Evolutionary conservation across 53 echinoderm and acorn worm genomes (phyloP), one percentile per base, ranked within the genome.

Genomic region (Holothuria leucospilota): DNA sequence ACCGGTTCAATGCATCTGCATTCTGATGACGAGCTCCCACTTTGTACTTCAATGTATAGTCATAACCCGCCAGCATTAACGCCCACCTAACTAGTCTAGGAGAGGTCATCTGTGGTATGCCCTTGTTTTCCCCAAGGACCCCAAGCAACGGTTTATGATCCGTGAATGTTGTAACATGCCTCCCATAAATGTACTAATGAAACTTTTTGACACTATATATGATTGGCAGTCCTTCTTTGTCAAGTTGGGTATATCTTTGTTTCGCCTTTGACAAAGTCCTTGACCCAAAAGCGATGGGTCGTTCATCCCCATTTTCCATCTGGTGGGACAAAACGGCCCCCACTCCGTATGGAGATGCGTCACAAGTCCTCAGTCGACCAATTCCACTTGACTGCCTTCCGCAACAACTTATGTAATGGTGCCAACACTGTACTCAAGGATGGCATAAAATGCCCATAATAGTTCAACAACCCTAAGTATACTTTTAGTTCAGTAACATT

Each of bases 381-480:
- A 38, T 60, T 66, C 89, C 87, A 90, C 49, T 79, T 82, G 64
- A 72, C 40, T 3, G 84, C 39, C n/a, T 90, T 39, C 4, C 56
- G 56, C 42, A 94, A 64, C 62, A 91, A 67, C 29, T 77, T 66
- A 75, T 92, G 87, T 7, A 92, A 85, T 5, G 94, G 88, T 8
- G 63, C 82, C 66, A 94, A 29, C 2, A 68, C 46, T 0, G 89
- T 86, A 25, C 61, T 66, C 39, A 89, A 66, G 25, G 85, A 67
- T 7, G 86, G 91, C 41, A 91, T 16, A 77, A 91, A 91, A 63
- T 72, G 77, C 20, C 90, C 85, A 42, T 94, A 94, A 51, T 90
- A 92, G 34, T 91, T 91, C 6, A 91, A 62, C 24, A 94, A 51
- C 21, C 94, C 92, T 8, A 94, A 34, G 41, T 87, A 92, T n/a